Percentiles rank a stretch among this genome's conserved stretches.
Conservation (phyloP, 2,797 vertebrate species). For the Hippocampus kuda region DNA sequence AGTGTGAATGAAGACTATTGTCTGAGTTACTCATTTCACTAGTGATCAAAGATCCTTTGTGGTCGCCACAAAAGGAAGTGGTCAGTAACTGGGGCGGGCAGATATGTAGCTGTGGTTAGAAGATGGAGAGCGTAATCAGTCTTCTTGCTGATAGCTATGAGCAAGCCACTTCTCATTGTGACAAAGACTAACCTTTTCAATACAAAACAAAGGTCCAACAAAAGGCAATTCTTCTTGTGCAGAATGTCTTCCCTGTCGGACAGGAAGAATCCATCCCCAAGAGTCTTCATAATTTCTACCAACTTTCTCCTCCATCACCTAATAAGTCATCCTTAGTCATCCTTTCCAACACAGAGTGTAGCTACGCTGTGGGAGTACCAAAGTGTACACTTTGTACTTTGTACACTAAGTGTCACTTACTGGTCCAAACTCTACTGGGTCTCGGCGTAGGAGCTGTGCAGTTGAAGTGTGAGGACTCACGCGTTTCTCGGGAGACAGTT, state of each 20-base stretch:
- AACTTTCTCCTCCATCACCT: constrained; percentile 24
- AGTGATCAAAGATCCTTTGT: constrained; percentile 66
- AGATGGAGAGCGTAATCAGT: constrained; percentile 62
- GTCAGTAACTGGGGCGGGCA: constrained; percentile 52
- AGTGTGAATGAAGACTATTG: constrained; percentile 59
- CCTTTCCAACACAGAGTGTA: neutral
- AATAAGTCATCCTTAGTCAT: neutral
- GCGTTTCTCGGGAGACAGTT: constrained; percentile 22
- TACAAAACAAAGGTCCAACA: constrained; percentile 46
- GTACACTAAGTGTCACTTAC: too few relatives aligned
- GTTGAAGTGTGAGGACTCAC: constrained; percentile 44
- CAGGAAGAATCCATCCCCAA: constrained; percentile 25
- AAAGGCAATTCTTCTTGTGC: constrained; percentile 39
- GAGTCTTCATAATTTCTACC: constrained; percentile 30
- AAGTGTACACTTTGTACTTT: too few relatives aligned
- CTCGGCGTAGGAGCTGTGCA: constrained; percentile 34
- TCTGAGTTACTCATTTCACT: constrained; percentile 58
- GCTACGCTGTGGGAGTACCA: constrained; percentile 13
- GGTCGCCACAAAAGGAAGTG: constrained; percentile 57
- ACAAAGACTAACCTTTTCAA: constrained; percentile 56
- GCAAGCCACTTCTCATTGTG: constrained; percentile 48
- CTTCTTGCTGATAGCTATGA: constrained; percentile 61
- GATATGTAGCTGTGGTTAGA: constrained; percentile 56
- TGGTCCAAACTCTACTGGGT: constrained; percentile 24
- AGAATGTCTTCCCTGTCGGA: constrained; percentile 24